phyloP scores from a whole-genome alignment of 1,140 invertebrate species.

The Euura lappo region DNA sequence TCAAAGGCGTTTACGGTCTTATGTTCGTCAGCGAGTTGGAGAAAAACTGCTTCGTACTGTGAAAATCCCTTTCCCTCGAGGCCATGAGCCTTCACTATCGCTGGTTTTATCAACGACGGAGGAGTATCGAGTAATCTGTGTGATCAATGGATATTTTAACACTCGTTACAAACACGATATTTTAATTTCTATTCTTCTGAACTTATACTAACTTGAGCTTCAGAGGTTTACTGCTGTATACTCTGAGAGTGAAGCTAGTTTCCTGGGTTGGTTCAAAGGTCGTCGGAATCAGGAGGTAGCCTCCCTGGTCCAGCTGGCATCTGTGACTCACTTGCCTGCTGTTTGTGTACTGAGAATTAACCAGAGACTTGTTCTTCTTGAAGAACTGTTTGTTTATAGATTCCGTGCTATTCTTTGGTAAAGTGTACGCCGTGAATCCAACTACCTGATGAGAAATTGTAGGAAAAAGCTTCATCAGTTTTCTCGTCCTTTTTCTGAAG shows the following conservation, averaged over 20 bases:
- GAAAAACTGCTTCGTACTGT: slow-evolving; percentile 89
- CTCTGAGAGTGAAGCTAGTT: slow-evolving; percentile 81
- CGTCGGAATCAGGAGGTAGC: slow-evolving; percentile 86
- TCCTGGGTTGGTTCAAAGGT: slow-evolving; percentile 92
- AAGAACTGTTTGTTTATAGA: slow-evolving; percentile 79
- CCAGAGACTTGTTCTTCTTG: slow-evolving; percentile 85
- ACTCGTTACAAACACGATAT: not conserved
- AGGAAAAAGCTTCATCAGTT: not conserved
- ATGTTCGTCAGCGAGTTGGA: slow-evolving; percentile 89
- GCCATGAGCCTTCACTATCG: slow-evolving; percentile 75
- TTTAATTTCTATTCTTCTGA: not conserved
- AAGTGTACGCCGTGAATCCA: slow-evolving; percentile 88
- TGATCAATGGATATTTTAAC: slow-evolving; percentile 12
- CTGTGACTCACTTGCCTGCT: slow-evolving; percentile 85
- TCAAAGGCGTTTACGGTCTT: slow-evolving; percentile 90
- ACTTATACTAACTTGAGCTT: slow-evolving; percentile 73
- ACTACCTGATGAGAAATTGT: slow-evolving; percentile 68
- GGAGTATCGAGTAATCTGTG: slow-evolving; percentile 74
- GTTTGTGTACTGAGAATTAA: slow-evolving; percentile 92
- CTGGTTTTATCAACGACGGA: slow-evolving; percentile 75
- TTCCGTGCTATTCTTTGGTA: slow-evolving; percentile 74
- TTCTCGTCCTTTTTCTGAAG: too few species aligned
- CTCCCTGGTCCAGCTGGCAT: slow-evolving; percentile 82
- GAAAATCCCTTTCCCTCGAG: slow-evolving; percentile 78
- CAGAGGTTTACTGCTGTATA: slow-evolving; percentile 82